Conservation (phyloP, 1,140 invertebrate genomes). For the Heliconius himera region DNA sequence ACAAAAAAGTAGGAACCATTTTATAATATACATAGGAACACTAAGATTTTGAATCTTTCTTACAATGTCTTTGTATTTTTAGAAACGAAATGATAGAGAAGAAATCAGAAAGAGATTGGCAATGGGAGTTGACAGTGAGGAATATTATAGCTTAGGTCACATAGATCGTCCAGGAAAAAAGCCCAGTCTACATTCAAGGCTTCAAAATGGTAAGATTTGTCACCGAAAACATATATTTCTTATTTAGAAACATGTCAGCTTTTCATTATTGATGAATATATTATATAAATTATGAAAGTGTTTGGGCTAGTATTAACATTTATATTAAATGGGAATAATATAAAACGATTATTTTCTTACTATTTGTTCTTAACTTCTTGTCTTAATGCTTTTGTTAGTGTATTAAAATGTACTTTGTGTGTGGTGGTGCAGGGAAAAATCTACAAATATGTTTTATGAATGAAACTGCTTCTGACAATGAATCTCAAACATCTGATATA, state of each 20-base stretch:
- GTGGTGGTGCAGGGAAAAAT: slow-evolving; percentile 89
- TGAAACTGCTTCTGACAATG: slow-evolving; percentile 92
- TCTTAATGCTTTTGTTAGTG: not conserved
- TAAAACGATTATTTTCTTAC: not conserved
- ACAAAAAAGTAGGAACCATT: slow-evolving; percentile 66
- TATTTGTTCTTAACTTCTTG: not conserved
- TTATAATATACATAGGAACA: not conserved
- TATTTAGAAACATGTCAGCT: too few species aligned
- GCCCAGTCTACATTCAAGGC: slow-evolving; percentile 92
- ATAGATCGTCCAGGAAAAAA: slow-evolving; percentile 87
- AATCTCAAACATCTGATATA: slow-evolving; percentile 87
- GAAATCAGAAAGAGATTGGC: slow-evolving; percentile 94
- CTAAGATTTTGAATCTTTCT: slow-evolving; percentile 18
- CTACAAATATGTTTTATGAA: slow-evolving; percentile 98
- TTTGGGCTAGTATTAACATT: not conserved
- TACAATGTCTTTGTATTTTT: slow-evolving; percentile 44
- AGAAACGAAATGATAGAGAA: slow-evolving; percentile 95
- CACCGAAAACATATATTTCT: not conserved
- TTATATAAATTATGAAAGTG: not conserved
- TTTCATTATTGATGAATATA: not conserved
- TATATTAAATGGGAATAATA: not conserved
- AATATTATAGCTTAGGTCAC: slow-evolving; percentile 84
- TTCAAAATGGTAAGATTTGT: slow-evolving; percentile 88
- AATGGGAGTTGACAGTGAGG: slow-evolving; percentile 92
- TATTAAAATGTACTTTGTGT: slow-evolving; percentile 50